phyloP scores from a whole-genome alignment of 2,113 vertebrate genomes.

The Rhynchomys soricoides region DNA sequence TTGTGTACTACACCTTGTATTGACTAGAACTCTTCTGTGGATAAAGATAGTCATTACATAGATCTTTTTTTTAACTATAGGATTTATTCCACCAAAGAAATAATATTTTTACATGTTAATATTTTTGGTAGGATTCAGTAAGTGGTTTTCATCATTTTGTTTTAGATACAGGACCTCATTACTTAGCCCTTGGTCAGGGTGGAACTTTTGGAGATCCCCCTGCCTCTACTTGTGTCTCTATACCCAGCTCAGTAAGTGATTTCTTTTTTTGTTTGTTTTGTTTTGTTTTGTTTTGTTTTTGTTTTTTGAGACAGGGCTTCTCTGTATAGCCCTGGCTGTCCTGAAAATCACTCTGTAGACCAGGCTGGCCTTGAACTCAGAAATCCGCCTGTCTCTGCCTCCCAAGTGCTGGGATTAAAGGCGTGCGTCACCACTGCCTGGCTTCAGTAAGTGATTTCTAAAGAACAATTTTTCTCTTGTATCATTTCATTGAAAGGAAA shows the following conservation, averaged over 20 bases:
- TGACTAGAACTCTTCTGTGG: not conserved
- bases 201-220: not conserved
- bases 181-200: not conserved
- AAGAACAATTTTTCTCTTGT: not conserved
- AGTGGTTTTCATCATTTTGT: not conserved
- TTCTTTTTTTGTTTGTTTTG: too few species aligned
- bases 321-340: too few species aligned
- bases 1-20: not conserved
- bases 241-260: too few species aligned
- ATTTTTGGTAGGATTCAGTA: not conserved
- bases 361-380: too few species aligned
- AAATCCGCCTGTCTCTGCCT: too few species aligned
- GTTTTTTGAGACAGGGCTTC: too few species aligned
- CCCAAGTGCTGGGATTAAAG: not conserved
- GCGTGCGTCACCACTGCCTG: not conserved
- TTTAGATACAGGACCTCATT: not conserved
- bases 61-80: too few species aligned
- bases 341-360: too few species aligned
- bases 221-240: not conserved
- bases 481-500: not conserved
- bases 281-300: too few species aligned
- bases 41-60: not conserved
- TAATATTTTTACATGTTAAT: not conserved
- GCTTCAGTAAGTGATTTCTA: not conserved
- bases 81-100: not conserved